phyloP scores from a whole-genome alignment of 2,113 vertebrate species.

The Callocephalon fimbriatum region DNA sequence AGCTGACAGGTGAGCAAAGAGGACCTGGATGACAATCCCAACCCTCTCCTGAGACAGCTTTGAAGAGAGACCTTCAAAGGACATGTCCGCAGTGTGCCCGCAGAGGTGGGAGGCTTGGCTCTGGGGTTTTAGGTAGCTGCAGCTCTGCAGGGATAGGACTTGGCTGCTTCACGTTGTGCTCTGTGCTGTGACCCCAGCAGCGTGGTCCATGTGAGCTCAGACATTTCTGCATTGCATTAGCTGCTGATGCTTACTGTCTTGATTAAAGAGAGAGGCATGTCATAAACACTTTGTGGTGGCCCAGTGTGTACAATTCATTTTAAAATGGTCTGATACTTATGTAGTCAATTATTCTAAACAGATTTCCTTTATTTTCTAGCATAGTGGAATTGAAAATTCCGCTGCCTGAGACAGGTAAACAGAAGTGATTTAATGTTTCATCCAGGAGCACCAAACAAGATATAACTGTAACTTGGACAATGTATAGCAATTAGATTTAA shows the following conservation, averaged over 20 bases:
- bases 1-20: not conserved
- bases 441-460: not conserved
- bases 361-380: slow-evolving; percentile 33
- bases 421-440: slow-evolving; percentile 49
- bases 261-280: not conserved
- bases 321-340: not conserved
- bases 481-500: slow-evolving; percentile 20
- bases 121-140: not conserved
- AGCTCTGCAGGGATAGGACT: not conserved
- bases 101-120: not conserved
- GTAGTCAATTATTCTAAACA: slow-evolving; percentile 18
- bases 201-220: not conserved
- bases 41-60: not conserved
- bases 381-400: slow-evolving; percentile 18
- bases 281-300: not conserved
- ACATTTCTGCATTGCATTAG: rapidly evolving
- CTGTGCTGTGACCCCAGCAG: not conserved
- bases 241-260: not conserved
- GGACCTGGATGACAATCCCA: not conserved
- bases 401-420: slow-evolving; percentile 37
- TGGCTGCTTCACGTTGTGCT: not conserved
- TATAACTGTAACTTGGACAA: slow-evolving; percentile 13
- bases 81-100: rapidly evolving
- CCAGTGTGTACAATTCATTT: not conserved
- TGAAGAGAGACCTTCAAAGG: not conserved